phyloP scores from a whole-genome alignment of 2,888 invertebrate species.

The Drosophila mayaguana region DNA sequence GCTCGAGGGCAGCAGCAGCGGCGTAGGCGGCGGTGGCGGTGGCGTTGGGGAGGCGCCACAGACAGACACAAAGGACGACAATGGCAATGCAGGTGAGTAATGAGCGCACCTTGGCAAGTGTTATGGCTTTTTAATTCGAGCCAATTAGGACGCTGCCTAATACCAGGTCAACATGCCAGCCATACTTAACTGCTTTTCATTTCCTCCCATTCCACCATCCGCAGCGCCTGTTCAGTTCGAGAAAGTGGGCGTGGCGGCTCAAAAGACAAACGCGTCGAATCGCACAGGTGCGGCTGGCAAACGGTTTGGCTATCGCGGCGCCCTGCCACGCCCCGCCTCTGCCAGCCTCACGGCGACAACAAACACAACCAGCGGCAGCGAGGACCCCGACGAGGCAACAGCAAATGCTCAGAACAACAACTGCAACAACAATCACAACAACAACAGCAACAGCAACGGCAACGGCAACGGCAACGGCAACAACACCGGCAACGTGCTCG shows the following conservation, averaged over 20 bases:
- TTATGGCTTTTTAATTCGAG: constrained; percentile 59
- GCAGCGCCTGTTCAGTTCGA: constrained; percentile 77
- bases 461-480: constrained; percentile 2
- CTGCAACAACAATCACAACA: constrained; percentile 13
- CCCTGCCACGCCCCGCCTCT: constrained; percentile 86
- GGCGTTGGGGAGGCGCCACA: background rate
- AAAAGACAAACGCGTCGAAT: constrained; percentile 71
- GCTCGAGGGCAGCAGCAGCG: constrained; percentile 60
- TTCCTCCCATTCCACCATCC: constrained; percentile 12
- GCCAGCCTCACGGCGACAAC: constrained; percentile 84
- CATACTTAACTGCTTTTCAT: background rate
- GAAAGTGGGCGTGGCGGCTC: constrained; percentile 82
- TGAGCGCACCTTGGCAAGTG: constrained; percentile 19
- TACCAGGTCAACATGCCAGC: constrained; percentile 46
- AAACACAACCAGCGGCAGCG: constrained; percentile 35
- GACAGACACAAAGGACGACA: constrained; percentile 81
- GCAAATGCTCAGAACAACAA: constrained; percentile 70
- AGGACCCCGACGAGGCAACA: constrained; percentile 51
- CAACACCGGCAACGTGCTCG: constrained; percentile 49
- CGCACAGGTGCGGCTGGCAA: constrained; percentile 88
- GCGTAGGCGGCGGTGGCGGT: constrained; percentile 38
- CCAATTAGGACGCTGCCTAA: constrained; percentile 48
- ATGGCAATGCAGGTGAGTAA: constrained; percentile 84
- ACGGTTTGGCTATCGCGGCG: constrained; percentile 92
- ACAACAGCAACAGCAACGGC: background rate